Conservation (phyloP, 2,797 vertebrate species). For the Sternarchorhynchus goeldii region DNA sequence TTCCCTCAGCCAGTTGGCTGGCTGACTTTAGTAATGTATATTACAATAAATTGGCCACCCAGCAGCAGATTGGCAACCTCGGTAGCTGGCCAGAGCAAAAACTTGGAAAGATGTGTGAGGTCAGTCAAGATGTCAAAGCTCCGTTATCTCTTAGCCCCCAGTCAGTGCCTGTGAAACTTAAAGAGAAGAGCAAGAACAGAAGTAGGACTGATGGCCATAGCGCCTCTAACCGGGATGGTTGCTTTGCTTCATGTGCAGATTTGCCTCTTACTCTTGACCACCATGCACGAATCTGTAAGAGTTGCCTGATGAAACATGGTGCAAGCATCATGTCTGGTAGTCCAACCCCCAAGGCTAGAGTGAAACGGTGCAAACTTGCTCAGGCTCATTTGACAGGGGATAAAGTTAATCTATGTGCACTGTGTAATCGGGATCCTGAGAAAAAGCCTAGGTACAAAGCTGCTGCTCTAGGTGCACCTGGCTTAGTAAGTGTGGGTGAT, state of each 20-base stretch:
- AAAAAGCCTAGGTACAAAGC: constrained; percentile 46
- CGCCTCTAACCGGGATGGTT: constrained; percentile 66
- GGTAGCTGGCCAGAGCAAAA: constrained; percentile 42
- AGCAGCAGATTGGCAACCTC: constrained; percentile 53
- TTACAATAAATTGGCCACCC: constrained; percentile 58
- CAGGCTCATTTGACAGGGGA: constrained; percentile 62
- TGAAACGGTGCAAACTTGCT: constrained; percentile 55
- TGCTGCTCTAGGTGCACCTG: constrained; percentile 19
- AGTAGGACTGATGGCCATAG: background rate
- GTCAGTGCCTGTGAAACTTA: constrained; percentile 24
- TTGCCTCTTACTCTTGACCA: constrained; percentile 8
- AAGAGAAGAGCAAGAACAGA: constrained; percentile 52
- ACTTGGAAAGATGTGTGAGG: background rate
- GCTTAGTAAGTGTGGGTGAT: constrained; percentile 43
- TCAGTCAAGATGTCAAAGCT: constrained; percentile 52
- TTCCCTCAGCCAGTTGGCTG: constrained; percentile 71
- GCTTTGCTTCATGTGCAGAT: constrained; percentile 51
- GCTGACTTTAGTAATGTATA: constrained; percentile 67
- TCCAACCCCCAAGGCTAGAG: constrained; percentile 29
- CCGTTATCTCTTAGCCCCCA: constrained; percentile 33
- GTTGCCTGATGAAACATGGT: constrained; percentile 63
- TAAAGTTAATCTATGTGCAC: constrained; percentile 51
- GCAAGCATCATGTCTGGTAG: constrained; percentile 23
- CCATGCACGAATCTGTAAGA: constrained; percentile 64
- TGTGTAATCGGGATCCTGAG: constrained; percentile 61